Evolutionary conservation across 2,888 invertebrate genomes (phyloP), one percentile per base, ranked within the genome.

Genomic region (Thysanoteuthis rhombus): DNA sequence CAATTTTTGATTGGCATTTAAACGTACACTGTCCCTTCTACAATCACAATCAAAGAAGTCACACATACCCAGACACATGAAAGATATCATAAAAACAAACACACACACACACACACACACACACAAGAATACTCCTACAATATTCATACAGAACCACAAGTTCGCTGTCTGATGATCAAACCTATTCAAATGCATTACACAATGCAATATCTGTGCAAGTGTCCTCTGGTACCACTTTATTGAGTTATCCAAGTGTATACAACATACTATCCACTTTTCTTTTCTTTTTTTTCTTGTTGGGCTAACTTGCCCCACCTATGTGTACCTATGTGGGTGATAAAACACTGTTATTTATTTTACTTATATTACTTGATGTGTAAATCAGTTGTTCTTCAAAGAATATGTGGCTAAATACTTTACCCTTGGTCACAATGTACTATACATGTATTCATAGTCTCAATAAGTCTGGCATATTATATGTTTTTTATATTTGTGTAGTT

Each of bases 181-280:
- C n/a, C 75, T n/a, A 75, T 75, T n/a, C n/a, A 75, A 75, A n/a
- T 75, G 75, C 75, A 75, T 75, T 75, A 75, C n/a, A 75, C 75
- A 75, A 10, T 16, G n/a, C 75, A n/a, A n/a, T 75, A 75, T 75
- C n/a, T 75, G n/a, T 75, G 12, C 36, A 75, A 36, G 1, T 75
- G 36, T 19, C 16, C 19, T 36, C n/a, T 75, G 4, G 36, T n/a
- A n/a, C 19, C 19, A 8, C n/a, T 19, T n/a, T n/a, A 16, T n/a
- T n/a, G n/a, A n/a, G 12, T n/a, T n/a, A 75, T 12, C 75, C 75
- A 75, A 75, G 12, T 75, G 16, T 75, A 75, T 75, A 75, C n/a
- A 75, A 8, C 36, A n/a, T 75, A 36, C n/a, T n/a, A 10, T 22
- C 12, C 12, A 0, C n/a, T 3, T 75, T 75, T n/a, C 16, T 75